phyloP scores from a whole-genome alignment of 2,113 vertebrate species.

The Chionomys nivalis region DNA sequence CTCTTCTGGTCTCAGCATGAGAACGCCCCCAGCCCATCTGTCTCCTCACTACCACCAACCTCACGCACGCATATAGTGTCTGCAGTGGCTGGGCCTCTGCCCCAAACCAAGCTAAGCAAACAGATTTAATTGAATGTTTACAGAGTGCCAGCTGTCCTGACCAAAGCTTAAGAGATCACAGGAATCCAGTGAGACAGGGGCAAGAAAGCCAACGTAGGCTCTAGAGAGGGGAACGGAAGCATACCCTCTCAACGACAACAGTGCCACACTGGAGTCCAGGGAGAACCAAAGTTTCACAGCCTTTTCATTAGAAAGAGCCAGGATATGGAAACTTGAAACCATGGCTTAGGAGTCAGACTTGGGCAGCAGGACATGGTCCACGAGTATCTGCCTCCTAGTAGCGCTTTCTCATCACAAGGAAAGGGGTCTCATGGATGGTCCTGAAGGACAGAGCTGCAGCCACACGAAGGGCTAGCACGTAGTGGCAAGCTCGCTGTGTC shows the following conservation, averaged over 20 bases:
- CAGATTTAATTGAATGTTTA: not conserved
- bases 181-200: not conserved
- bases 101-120: constrained; percentile 45
- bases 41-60: not conserved
- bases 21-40: not conserved
- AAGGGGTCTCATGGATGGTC: not conserved
- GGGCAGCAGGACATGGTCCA: not conserved
- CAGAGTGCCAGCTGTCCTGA: not conserved
- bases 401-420: constrained; percentile 20
- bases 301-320: constrained; percentile 32
- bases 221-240: not conserved
- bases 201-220: constrained; percentile 37
- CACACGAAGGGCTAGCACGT: not conserved
- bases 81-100: not conserved
- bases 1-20: constrained; percentile 2
- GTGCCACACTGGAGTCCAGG: constrained; percentile 2
- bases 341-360: not conserved
- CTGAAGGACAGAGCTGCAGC: not conserved
- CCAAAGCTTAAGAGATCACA: constrained; percentile 31
- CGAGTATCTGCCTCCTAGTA: not conserved
- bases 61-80: not conserved
- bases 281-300: not conserved
- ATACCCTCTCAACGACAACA: not conserved
- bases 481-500: not conserved
- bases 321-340: not conserved